Evolutionary conservation across 2,797 vertebrate species (phyloP).

Genomic region (Sphenodon punctatus): DNA sequence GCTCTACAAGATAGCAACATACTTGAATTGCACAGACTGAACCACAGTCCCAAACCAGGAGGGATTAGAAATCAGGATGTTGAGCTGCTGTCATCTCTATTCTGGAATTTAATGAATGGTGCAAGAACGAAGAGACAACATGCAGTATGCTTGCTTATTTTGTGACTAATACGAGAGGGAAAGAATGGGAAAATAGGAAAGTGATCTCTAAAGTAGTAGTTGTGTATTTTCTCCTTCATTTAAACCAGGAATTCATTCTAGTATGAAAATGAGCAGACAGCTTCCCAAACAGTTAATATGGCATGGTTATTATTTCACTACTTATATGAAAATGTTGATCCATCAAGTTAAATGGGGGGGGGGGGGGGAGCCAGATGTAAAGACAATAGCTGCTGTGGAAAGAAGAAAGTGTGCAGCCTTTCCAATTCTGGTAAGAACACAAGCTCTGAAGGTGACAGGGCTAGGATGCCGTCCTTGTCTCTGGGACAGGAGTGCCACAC

Average conservation of each 20-base stretch:
- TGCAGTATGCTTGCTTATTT: too few relatives aligned
- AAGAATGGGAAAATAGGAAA: too few relatives aligned
- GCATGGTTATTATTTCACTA: background rate
- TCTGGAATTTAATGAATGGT: background rate
- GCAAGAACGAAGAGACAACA: background rate
- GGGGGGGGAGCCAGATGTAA: background rate
- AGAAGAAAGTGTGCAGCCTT: background rate
- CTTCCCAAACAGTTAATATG: background rate
- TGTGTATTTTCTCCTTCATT: too few relatives aligned
- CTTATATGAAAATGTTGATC: rapidly evolving
- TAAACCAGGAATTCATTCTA: too few relatives aligned
- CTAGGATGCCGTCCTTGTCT: too few relatives aligned
- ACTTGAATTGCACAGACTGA: too few relatives aligned
- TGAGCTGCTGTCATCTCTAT: background rate
- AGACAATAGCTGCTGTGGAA: background rate
- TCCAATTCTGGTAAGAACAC: background rate
- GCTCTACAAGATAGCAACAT: too few relatives aligned
- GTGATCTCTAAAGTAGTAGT: too few relatives aligned
- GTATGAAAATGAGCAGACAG: background rate
- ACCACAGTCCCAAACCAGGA: background rate
- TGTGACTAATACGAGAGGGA: too few relatives aligned
- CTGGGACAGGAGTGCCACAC: too few relatives aligned
- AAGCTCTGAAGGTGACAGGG: too few relatives aligned
- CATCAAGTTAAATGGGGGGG: background rate
- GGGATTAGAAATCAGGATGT: background rate